Evolutionary conservation across 2,888 invertebrate species (phyloP), one percentile per base, ranked within the genome.

Genomic region (Diadegma fenestrale): DNA sequence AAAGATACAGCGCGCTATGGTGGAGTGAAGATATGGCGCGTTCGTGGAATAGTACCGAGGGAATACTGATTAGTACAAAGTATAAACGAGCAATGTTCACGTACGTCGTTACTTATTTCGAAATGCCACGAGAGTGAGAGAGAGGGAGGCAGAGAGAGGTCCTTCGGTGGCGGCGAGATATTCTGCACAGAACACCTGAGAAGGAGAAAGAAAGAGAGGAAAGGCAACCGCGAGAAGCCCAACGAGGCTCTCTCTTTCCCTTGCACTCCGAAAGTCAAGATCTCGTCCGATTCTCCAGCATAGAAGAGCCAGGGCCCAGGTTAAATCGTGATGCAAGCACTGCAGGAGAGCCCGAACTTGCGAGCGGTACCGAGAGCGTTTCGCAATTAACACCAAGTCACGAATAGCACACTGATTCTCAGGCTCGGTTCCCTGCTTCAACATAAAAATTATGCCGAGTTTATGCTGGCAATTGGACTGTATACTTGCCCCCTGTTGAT

Each of bases 331-430:
- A 72, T 81, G 48, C 73, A 73, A 54, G 61, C 72, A 51, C 72
- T 69, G 54, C 58, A 61, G 63, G 68, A 66, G 41, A 48, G 68
- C 54, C 58, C 54, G 54, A 75, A 68, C 58, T 82, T 61, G 77
- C 80, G 43, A 43, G n/a, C 48, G 37, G 41, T 61, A 73, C 81
- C 61, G 64, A 63, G 75, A 83, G 77, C 79, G 80, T 80, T 87
- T 82, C 77, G 80, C 87, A 88, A 88, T 88, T 88, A 88, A 86
- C 87, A 85, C 81, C 58, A 78, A 88, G 84, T 85, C 87, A 86
- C 82, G 86, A 84, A 86, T 72, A 66, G 84, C 82, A 76, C 37
- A 80, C 72, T 63, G 66, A 19, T 68, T 79, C 79, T 75, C 80
- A 76, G 81, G 66, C 33, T 41, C 33, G 41, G 83, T 69, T 77